Base-by-base conservation (phyloP, 2,113 vertebrate genomes). In the Callaeas wilsoni region DNA sequence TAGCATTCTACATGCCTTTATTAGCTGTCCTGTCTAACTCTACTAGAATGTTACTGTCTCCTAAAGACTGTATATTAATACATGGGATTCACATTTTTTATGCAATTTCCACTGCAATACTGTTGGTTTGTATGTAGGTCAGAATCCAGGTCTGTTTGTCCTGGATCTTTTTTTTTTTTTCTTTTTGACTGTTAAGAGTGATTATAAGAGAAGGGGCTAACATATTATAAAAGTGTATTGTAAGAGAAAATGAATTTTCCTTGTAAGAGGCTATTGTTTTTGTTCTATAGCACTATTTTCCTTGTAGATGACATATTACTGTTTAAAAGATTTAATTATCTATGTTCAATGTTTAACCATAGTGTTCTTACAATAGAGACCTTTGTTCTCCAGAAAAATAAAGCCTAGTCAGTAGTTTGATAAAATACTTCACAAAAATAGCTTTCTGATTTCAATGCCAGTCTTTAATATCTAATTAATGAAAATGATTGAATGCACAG, bases 401-500 rank as follows among this genome's bases (percentile, higher is more conserved):
- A 82, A 82, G 27, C 21, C 10, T 47, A 75, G 90, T 90, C 86
- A 57, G 53, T 64, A 55, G 29, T 71, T 71, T 49, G 37, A 56
- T 84, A 83, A 94, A 90, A 49, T 68, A 55, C 56, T 63, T 70
- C 2, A 26, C 46, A 86, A 80, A 92, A 90, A 77, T 39, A 83
- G 39, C 78, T 90, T 93, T 79, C 56, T 88, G 42, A 73, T 83
- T 93, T 85, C 53, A 64, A 2, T 78, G 39, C 60, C 32, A 42
- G 20, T 62, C 85, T 85, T 91, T 68, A 96, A 74, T 50, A 56
- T 80, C 30, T 80, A 84, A 82, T 93, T 96, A 90, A 87, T 82
- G 64, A 46, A 84, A 65, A 46, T 71, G 18, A 75, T 56, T 59
- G 60, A 74, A 68, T 53, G 44, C 21, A 25, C 42, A 59, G 63